phyloP scores from a whole-genome alignment of 2,113 vertebrate species.

The Oophaga pumilio region DNA sequence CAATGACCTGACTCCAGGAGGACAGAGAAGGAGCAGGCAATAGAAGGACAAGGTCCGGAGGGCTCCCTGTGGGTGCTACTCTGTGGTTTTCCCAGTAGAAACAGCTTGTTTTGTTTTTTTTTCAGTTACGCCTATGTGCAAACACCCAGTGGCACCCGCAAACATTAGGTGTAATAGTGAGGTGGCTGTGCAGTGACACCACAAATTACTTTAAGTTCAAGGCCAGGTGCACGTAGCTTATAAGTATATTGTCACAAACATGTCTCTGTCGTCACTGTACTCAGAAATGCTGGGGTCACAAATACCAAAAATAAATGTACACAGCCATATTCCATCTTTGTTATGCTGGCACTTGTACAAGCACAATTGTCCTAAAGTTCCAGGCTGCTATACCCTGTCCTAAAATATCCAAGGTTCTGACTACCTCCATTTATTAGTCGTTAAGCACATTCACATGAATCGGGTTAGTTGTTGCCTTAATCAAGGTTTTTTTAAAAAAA shows the following conservation, averaged over 20 bases:
- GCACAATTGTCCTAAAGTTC: no score
- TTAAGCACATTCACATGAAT: background rate
- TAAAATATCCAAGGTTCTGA: background rate
- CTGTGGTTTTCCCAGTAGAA: constrained; percentile 13
- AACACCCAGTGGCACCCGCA: constrained; percentile 44
- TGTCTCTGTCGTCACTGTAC: background rate
- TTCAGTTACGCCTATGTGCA: background rate
- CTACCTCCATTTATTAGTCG: background rate
- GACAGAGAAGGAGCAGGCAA: constrained; percentile 21
- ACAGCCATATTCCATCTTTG: no score
- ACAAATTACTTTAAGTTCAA: constrained; percentile 2
- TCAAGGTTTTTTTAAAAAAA: background rate
- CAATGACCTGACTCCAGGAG: constrained; percentile 31
- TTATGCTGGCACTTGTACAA: no score
- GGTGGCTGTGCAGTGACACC: constrained; percentile 41
- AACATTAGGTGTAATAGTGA: background rate
- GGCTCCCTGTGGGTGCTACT: constrained; percentile 13
- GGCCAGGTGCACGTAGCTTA: constrained; percentile 12
- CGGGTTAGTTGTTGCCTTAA: background rate
- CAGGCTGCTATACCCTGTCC: background rate
- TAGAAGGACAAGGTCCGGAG: constrained; percentile 41
- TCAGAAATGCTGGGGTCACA: background rate
- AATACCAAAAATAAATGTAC: background rate
- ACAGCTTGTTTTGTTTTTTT: background rate
- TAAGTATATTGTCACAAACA: background rate